A percentile compares a stretch with the other conserved stretches of the same genome.
Conservation (phyloP, 2,888 invertebrate species). For the Chloroclysta siterata region DNA sequence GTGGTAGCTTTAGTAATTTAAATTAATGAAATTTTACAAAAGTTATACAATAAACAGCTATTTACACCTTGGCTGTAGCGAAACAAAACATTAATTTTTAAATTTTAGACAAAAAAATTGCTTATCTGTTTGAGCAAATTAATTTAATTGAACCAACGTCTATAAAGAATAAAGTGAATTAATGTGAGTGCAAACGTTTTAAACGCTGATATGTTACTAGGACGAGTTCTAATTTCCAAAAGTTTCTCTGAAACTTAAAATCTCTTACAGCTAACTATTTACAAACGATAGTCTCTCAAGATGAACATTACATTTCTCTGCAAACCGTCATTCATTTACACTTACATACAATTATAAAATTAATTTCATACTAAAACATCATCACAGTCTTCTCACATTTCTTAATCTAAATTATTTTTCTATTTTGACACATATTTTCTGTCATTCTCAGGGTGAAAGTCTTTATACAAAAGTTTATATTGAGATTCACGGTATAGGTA, state of each 20-base stretch:
- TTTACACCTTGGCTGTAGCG: slow-evolving; percentile 43
- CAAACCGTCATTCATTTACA: slow-evolving; percentile 40
- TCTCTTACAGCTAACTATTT: slow-evolving; percentile 40
- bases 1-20: slow-evolving; percentile 63
- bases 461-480: slow-evolving; percentile 37
- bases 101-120: slow-evolving; percentile 53
- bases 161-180: slow-evolving; percentile 37
- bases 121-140: slow-evolving; percentile 73
- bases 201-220: slow-evolving; percentile 64
- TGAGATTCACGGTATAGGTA: slow-evolving; percentile 24
- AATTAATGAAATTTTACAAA: slow-evolving; percentile 39
- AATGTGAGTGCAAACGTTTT: slow-evolving; percentile 49
- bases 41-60: slow-evolving; percentile 39
- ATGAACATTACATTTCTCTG: slow-evolving; percentile 38
- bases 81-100: slow-evolving; percentile 23
- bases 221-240: slow-evolving; percentile 51
- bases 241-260: slow-evolving; percentile 51
- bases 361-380: slow-evolving; percentile 69
- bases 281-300: slow-evolving; percentile 32
- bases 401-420: slow-evolving; percentile 59
- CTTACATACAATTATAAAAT: slow-evolving; percentile 56
- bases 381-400: slow-evolving; percentile 84
- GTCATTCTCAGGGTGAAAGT: slow-evolving; percentile 39
- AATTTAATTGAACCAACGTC: slow-evolving; percentile 47
- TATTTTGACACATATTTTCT: slow-evolving; percentile 54